phyloP scores from a whole-genome alignment of 2,797 vertebrate species.

The Galaxias olidus region DNA sequence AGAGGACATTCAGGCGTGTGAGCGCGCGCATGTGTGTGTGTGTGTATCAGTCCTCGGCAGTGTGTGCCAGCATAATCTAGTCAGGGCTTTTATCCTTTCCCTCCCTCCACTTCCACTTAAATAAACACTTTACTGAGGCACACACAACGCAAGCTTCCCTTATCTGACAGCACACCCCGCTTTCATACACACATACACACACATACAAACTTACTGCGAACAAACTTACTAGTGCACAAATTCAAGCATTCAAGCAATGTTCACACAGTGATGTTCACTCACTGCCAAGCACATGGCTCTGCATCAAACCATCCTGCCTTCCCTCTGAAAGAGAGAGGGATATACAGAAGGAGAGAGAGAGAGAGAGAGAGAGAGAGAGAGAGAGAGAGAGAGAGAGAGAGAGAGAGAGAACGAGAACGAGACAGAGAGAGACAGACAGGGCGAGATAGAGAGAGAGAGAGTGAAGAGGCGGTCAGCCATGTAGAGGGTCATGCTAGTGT shows the following conservation, averaged over 20 bases:
- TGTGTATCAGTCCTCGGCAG: constrained; percentile 59
- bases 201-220: too few relatives aligned
- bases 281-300: too few relatives aligned
- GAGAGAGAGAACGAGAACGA: background rate
- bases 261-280: too few relatives aligned
- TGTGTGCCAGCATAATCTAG: constrained; percentile 70
- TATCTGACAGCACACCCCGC: constrained; percentile 4
- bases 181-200: constrained; percentile 17
- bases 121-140: constrained; percentile 64
- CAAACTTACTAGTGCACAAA: too few relatives aligned
- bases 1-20: background rate
- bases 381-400: background rate
- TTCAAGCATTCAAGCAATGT: too few relatives aligned
- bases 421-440: too few relatives aligned
- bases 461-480: background rate
- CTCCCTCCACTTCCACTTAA: constrained; percentile 70
- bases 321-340: background rate
- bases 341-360: background rate
- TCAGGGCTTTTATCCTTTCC: constrained; percentile 66
- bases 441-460: background rate
- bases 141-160: constrained; percentile 49
- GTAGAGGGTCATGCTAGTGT: too few relatives aligned
- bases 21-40: constrained; percentile 9
- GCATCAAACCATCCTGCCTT: background rate
- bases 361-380: background rate